These are phyloP conservation scores for Bergia sp. DNA, from an alignment of 92 coral and sea anemone genomes.

Conservation along the genomic window DNA sequence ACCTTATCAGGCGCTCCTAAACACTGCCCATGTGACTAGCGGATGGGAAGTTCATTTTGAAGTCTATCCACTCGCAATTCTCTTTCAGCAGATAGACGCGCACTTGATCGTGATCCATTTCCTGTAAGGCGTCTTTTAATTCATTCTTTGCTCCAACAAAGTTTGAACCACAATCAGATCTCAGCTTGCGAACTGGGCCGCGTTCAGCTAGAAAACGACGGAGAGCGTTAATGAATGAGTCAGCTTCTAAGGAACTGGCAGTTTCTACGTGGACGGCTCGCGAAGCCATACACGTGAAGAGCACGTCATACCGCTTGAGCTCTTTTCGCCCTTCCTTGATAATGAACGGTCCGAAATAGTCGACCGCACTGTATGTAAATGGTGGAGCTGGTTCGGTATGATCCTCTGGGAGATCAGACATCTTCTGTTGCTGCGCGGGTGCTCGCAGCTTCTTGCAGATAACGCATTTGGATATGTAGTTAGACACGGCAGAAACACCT, in stretches of 20 bases:
- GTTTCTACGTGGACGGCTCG: slow-evolving; percentile 56
- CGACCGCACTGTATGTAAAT: slow-evolving; percentile 47
- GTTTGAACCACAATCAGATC: slow-evolving; percentile 54
- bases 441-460: slow-evolving; percentile 42
- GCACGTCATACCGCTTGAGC: slow-evolving; percentile 47
- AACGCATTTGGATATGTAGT: slow-evolving; percentile 29
- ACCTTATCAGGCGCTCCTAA: background rate
- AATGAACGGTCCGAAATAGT: slow-evolving; percentile 44
- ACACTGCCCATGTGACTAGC: slow-evolving; percentile 9
- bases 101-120: slow-evolving; percentile 35
- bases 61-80: slow-evolving; percentile 46
- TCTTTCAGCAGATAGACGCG: slow-evolving; percentile 29
- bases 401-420: slow-evolving; percentile 47
- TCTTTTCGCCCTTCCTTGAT: slow-evolving; percentile 51
- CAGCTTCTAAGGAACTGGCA: slow-evolving; percentile 34
- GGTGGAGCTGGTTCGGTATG: slow-evolving; percentile 51
- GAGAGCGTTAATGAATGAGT: slow-evolving; percentile 57
- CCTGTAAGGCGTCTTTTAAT: slow-evolving; percentile 33
- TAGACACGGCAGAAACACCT: slow-evolving; percentile 43
- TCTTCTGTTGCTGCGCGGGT: slow-evolving; percentile 48
- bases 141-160: slow-evolving; percentile 57
- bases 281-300: slow-evolving; percentile 59
- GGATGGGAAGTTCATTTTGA: background rate
- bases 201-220: slow-evolving; percentile 61
- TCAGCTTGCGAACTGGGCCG: slow-evolving; percentile 56